Base-by-base conservation (phyloP, 1,140 invertebrate species). In the Halesus radiatus region DNA sequence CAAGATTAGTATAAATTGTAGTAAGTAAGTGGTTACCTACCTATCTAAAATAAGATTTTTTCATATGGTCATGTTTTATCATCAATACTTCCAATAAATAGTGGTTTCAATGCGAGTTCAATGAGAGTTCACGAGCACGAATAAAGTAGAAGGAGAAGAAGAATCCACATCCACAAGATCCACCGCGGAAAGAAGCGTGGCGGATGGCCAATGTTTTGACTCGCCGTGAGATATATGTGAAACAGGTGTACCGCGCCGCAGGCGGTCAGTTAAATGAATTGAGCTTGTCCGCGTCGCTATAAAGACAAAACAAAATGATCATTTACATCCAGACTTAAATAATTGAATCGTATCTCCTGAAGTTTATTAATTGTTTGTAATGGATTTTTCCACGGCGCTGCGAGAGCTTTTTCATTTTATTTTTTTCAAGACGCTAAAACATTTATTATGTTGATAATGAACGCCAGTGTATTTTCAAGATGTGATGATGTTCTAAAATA, bases 291-390 rank as follows among this genome's bases (percentile, higher is more conserved):
- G 66, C 50, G 32, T 23, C 64, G 29, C 45, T 16, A n/a, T 66
- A 77, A 76, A 76, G 60, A 60, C 75, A 64, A 64, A 53, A 78
- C 50, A 78, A 70, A 70, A 62, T 78, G 54, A 56, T 70, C 76
- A 78, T 78, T 68, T 78, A 78, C 45, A 68, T 32, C 26, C 53
- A 50, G 76, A 64, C 76, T 50, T 78, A 72, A 78, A 72, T 78
- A 78, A 78, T 78, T 78, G 76, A 78, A 78, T 52, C 76, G 32
- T 70, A 70, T 66, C 58, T 77, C 58, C 18, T 64, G 75, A 77
- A 50, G 75, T 77, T 66, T 77, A 77, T 66, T 77, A 77, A 77
- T 77, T 64, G 75, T 52, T 23, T 22, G 60, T 64, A 64, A 77
- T 77, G 45, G 60, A 74, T 74, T 74, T 54, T 29, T 54, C 70